phyloP scores from a whole-genome alignment of 2,888 invertebrate genomes.

The Orchestes rusci region DNA sequence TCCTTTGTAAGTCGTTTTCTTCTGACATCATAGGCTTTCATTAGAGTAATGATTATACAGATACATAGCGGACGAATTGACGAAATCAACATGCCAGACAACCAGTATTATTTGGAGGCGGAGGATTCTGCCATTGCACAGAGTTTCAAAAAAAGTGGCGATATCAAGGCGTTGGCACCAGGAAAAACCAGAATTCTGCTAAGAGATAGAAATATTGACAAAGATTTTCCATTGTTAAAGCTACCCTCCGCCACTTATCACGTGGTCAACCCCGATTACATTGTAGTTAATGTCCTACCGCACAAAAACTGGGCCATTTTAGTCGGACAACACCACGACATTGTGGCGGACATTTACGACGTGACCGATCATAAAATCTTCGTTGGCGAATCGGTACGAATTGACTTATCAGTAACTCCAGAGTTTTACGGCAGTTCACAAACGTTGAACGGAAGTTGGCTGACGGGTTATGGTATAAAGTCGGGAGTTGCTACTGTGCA shows the following conservation, averaged over 20 bases:
- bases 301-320: conserved; percentile 69
- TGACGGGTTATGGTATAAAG: conserved; percentile 55
- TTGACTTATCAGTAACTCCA: conserved; percentile 48
- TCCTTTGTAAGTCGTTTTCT: conserved; percentile 62
- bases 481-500: conserved; percentile 52
- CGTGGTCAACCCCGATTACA: conserved; percentile 62
- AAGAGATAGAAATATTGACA: conserved; percentile 56
- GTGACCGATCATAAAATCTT: conserved; percentile 56
- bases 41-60: no score
- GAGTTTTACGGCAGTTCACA: conserved; percentile 49
- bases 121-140: conserved; percentile 51
- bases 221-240: conserved; percentile 47
- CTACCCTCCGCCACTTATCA: conserved; percentile 60
- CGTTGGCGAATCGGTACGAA: conserved; percentile 51
- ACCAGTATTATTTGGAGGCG: conserved; percentile 66
- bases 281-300: conserved; percentile 60
- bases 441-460: conserved; percentile 65
- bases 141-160: conserved; percentile 44
- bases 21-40: no score
- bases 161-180: conserved; percentile 47
- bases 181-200: conserved; percentile 56
- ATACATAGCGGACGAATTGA: conserved; percentile 58
- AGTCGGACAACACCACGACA: conserved; percentile 60
- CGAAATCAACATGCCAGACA: conserved; percentile 58
- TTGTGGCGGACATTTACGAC: conserved; percentile 59